Conservation (phyloP, 2,113 vertebrate species). For the Circaetus cinerascens region DNA sequence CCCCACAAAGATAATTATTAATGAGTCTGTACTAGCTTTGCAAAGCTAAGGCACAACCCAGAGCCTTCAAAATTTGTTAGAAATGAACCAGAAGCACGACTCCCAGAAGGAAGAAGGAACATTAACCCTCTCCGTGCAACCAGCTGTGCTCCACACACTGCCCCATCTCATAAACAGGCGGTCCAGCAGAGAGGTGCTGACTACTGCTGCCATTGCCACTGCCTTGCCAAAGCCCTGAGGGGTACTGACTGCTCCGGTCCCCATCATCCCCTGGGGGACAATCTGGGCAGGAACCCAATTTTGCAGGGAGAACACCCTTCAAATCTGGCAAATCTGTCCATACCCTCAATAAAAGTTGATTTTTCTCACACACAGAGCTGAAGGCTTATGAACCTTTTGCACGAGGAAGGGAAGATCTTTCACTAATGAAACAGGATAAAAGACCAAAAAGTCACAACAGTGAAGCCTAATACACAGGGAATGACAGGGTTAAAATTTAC, state of each 20-base stretch:
- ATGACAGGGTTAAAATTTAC: slow-evolving; percentile 55
- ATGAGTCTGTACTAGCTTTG: neutral
- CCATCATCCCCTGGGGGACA: neutral
- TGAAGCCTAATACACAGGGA: neutral
- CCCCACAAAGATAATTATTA: neutral
- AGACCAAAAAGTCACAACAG: neutral
- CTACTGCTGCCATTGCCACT: neutral
- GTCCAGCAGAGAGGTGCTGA: neutral
- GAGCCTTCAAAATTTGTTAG: neutral
- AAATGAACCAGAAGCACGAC: neutral
- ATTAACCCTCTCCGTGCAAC: neutral
- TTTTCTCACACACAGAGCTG: neutral
- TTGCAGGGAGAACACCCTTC: neutral
- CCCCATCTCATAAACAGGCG: neutral
- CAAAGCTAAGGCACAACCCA: neutral
- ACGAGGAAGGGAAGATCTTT: neutral
- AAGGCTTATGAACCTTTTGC: neutral
- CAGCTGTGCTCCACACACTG: neutral
- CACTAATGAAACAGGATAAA: neutral
- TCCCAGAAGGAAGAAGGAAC: neutral
- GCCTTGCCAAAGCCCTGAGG: neutral
- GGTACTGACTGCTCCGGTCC: neutral
- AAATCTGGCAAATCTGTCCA: neutral
- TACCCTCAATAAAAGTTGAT: neutral
- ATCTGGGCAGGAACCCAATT: neutral